Conservation (phyloP, 2,797 vertebrate species). For the Balearica regulorum region DNA sequence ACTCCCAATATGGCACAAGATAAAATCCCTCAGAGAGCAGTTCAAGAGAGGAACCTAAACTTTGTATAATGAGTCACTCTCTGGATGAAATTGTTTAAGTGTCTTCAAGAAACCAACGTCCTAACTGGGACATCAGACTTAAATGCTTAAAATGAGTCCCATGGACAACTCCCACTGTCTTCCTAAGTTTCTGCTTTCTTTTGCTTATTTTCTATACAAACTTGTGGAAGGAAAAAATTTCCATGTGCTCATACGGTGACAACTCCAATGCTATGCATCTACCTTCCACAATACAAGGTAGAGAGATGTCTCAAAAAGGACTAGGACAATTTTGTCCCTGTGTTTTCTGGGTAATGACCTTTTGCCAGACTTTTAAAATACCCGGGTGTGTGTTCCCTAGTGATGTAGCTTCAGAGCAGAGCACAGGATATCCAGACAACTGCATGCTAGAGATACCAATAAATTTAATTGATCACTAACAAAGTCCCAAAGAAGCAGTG, state of each 20-base stretch:
- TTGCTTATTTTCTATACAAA: not conserved
- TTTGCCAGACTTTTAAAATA: not conserved
- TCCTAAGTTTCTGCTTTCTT: not conserved
- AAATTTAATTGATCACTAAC: not conserved
- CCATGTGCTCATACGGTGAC: accelerated
- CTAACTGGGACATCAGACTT: not conserved
- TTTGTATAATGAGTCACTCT: not conserved
- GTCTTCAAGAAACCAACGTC: not conserved
- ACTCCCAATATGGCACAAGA: not conserved
- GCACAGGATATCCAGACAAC: not conserved
- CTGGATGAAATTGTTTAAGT: not conserved
- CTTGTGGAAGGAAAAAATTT: not conserved
- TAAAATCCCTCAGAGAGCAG: not conserved
- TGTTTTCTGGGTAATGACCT: not conserved
- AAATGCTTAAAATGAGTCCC: not conserved
- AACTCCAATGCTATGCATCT: not conserved
- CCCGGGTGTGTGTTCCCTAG: not conserved
- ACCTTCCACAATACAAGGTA: not conserved
- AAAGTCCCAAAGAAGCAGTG: not conserved
- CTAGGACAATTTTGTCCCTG: not conserved
- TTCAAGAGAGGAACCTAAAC: not conserved
- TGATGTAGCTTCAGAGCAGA: not conserved
- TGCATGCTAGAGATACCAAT: not conserved
- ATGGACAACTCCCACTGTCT: not conserved
- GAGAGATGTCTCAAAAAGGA: not conserved